Conservation (phyloP, 2,113 vertebrate species). For the Tupaia tana region DNA sequence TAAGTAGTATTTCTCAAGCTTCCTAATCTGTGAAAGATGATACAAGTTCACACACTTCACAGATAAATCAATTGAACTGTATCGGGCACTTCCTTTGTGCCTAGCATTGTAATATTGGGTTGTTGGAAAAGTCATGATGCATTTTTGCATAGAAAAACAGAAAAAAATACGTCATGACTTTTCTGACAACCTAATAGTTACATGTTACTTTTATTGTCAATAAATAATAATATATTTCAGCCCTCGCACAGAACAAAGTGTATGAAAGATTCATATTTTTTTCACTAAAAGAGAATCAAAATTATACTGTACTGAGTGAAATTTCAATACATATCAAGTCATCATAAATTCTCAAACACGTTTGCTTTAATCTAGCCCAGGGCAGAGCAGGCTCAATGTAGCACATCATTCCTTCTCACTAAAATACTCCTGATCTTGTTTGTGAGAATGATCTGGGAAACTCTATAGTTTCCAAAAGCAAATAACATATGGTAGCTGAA, state of each 20-base stretch:
- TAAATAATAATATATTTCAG: neutral
- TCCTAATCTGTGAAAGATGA: neutral
- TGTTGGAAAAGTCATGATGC: too few relatives aligned
- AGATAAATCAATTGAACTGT: neutral
- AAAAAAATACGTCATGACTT: too few relatives aligned
- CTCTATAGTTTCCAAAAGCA: constrained; percentile 23
- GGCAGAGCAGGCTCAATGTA: neutral
- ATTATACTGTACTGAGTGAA: neutral
- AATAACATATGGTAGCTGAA: constrained; percentile 3
- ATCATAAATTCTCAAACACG: neutral
- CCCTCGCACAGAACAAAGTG: constrained; percentile 17
- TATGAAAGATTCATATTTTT: constrained; percentile 15
- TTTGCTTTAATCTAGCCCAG: constrained; percentile 21
- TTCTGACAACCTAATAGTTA: neutral
- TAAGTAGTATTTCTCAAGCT: neutral
- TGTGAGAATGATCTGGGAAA: neutral
- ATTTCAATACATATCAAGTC: neutral
- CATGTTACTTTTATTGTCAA: neutral
- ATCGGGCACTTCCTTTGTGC: neutral
- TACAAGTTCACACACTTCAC: neutral
- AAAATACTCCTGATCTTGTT: constrained; percentile 28
- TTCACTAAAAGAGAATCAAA: neutral
- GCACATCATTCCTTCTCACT: neutral
- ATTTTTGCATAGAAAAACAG: too few relatives aligned
- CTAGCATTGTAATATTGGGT: neutral